Percentiles rank a stretch among this genome's conserved stretches.
phyloP scores from a whole-genome alignment of 2,113 vertebrate genomes.

The Lophius piscatorius region DNA sequence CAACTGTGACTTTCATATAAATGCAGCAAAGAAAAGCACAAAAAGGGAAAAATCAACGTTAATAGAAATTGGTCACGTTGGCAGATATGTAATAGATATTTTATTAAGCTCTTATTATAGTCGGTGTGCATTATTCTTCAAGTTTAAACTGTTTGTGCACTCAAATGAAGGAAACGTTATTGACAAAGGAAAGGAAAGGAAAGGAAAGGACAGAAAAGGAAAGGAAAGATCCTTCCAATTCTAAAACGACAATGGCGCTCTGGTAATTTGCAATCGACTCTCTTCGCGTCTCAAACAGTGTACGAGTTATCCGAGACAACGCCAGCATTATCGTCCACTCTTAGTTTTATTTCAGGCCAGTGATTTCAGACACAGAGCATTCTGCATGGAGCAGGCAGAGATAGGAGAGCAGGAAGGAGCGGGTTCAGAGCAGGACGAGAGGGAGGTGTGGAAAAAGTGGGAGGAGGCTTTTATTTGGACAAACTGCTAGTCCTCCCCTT shows the following conservation, averaged over 20 bases:
- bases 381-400: conserved; percentile 63
- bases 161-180: conserved; percentile 16
- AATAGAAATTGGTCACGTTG: conserved; percentile 6
- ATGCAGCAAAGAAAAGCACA: too few relatives aligned
- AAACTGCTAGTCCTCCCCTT: conserved; percentile 45
- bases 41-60: too few relatives aligned
- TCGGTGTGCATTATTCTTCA: conserved; percentile 48
- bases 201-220: too few relatives aligned
- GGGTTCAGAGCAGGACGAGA: not conserved
- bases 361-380: conserved; percentile 73
- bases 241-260: too few relatives aligned
- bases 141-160: conserved; percentile 15
- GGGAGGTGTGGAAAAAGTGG: conserved; percentile 43
- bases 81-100: conserved; percentile 7
- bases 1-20: too few relatives aligned
- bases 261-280: conserved; percentile 80
- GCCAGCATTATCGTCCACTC: conserved; percentile 70
- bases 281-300: conserved; percentile 75
- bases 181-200: conserved; percentile 5
- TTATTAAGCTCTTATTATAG: conserved; percentile 25
- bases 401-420: conserved; percentile 57
- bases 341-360: conserved; percentile 77
- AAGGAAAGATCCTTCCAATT: too few relatives aligned
- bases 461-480: conserved; percentile 55
- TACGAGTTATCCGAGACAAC: conserved; percentile 80